Evolutionary conservation across 2,888 invertebrate species (phyloP), one percentile per base, ranked within the genome.

Genomic region (Brenthis daphne): DNA sequence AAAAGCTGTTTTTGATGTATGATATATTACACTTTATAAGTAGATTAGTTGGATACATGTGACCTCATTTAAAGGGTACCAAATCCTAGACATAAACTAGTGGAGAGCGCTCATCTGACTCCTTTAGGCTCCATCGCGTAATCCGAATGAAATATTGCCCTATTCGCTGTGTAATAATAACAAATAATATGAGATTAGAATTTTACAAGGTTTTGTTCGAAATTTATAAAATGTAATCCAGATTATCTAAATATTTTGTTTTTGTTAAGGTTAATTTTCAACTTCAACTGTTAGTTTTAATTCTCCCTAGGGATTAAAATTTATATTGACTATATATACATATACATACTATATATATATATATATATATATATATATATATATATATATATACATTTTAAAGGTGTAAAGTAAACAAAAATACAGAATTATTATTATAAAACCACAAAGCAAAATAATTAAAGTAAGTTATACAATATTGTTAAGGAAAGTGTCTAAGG

Each of bases 101-200:
- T 57, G 47, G 6, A 47, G 16, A 57, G 3, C n/a, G 50, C 20
- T 51, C 63, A 54, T 63, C 37, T 54, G 63, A 63, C 37, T 63
- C 63, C 63, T 63, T 54, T 63, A 63, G 53, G 63, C 63, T 53
- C 24, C 16, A 51, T 63, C 60, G 48, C 48, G 50, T 60, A 60
- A 60, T 60, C 50, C 50, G 29, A 50, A 60, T 60, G 60, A 60
- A 60, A 60, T 50, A 60, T 60, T 33, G 60, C 60, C n/a, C 48
- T 54, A 20, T 24, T 60, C 58, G 58, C 6, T 57, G 57, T 57
- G 57, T 57, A 29, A 60, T 57, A 29, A 60, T 48, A 60, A 60
- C 60, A 60, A 60, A 60, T 33, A 60, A 29, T 60, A 60, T 60
- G 60, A 50, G 60, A 60, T 60, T 60, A 60, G 60, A 60, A 50